Percentiles rank a stretch among this genome's conserved stretches.
phyloP scores from a whole-genome alignment of 2,113 vertebrate genomes.

The Hippocampus abdominalis region DNA sequence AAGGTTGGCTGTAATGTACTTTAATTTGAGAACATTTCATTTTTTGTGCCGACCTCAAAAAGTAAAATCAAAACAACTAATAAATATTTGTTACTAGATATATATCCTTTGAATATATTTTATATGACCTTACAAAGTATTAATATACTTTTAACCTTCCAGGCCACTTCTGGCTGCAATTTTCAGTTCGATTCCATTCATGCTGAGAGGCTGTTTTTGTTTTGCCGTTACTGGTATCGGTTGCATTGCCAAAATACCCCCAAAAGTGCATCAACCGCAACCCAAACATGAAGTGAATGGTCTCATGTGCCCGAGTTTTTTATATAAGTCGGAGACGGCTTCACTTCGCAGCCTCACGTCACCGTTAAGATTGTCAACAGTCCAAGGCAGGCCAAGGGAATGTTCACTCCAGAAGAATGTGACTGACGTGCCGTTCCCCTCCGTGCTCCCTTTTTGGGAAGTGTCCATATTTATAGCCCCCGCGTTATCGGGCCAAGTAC shows the following conservation, averaged over 20 bases:
- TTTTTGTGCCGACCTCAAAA: too few species aligned
- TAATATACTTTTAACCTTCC: too few species aligned
- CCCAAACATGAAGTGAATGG: neutral
- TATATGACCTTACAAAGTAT: too few species aligned
- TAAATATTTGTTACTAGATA: too few species aligned
- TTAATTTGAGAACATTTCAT: too few species aligned
- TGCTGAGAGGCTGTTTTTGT: neutral
- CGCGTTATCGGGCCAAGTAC: constrained; percentile 51
- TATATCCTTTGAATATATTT: too few species aligned
- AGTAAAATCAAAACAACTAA: too few species aligned
- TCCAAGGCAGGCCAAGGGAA: constrained; percentile 23
- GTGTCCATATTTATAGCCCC: constrained; percentile 82
- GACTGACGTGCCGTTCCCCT: constrained; percentile 24
- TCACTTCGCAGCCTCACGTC: neutral
- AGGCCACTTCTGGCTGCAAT: neutral
- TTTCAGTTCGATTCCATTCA: neutral
- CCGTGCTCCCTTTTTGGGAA: constrained; percentile 58
- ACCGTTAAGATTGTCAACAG: constrained; percentile 31
- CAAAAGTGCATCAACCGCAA: neutral
- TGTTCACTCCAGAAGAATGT: constrained; percentile 61
- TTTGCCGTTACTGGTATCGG: neutral
- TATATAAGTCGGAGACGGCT: constrained; percentile 13
- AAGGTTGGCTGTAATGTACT: too few species aligned
- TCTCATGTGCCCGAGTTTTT: neutral
- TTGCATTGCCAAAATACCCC: neutral